phyloP scores from a whole-genome alignment of 2,113 vertebrate species.

The Cyanoramphus novaezelandiae region DNA sequence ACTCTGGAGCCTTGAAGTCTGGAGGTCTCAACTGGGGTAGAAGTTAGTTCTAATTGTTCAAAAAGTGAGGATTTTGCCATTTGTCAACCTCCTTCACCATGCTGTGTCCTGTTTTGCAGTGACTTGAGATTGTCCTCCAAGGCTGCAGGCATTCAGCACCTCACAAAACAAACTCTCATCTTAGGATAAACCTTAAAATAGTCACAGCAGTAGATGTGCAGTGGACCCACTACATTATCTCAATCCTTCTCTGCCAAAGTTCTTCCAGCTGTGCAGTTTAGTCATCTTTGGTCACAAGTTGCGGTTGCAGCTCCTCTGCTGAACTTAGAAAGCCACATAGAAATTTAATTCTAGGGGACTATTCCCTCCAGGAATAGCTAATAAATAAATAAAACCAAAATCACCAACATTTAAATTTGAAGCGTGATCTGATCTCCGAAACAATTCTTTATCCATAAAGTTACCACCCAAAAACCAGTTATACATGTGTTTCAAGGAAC shows the following conservation, averaged over 20 bases:
- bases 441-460: neutral
- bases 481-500: slow-evolving; percentile 12
- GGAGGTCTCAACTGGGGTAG: neutral
- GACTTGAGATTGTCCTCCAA: neutral
- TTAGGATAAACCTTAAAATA: neutral
- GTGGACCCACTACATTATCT: neutral
- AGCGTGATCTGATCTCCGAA: neutral
- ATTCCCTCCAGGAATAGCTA: neutral
- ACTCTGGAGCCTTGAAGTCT: slow-evolving; percentile 39
- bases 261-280: neutral
- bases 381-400: neutral
- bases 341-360: neutral
- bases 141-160: neutral
- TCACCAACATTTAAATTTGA: neutral
- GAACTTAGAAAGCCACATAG: neutral
- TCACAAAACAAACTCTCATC: neutral
- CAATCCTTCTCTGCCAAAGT: neutral
- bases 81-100: neutral
- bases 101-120: neutral
- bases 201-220: neutral
- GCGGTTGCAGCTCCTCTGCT: neutral
- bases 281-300: neutral
- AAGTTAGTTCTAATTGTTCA: slow-evolving; percentile 29
- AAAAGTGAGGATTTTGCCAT: slow-evolving; percentile 25
- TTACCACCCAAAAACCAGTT: slow-evolving; percentile 48